Percentiles rank a stretch among this genome's conserved stretches.
Evolutionary conservation across 2,888 invertebrate species (phyloP).

Genomic region (Eupelmus urozonus): DNA sequence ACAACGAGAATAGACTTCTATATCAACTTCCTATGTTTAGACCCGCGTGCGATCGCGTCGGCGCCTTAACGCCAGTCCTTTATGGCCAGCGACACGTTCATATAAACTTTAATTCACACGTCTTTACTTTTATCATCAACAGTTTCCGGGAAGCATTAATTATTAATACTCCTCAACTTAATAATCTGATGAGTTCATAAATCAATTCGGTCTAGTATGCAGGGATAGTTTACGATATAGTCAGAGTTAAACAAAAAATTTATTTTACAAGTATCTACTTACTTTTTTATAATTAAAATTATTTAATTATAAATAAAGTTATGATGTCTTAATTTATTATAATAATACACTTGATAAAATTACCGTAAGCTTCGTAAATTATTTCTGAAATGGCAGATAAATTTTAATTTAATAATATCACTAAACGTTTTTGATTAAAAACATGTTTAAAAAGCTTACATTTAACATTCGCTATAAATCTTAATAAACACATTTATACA

Average conservation of each 20-base stretch:
- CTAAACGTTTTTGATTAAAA: too few relatives aligned
- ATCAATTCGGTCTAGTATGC: not conserved
- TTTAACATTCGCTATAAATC: too few relatives aligned
- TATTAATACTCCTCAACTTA: constrained; percentile 36
- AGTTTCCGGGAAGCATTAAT: constrained; percentile 53
- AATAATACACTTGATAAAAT: too few relatives aligned
- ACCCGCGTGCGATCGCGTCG: constrained; percentile 58
- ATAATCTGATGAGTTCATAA: not conserved
- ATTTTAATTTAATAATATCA: too few relatives aligned
- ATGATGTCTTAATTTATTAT: too few relatives aligned
- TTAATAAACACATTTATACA: too few relatives aligned
- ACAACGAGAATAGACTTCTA: constrained; percentile 73
- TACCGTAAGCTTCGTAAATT: too few relatives aligned
- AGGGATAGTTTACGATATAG: not conserved
- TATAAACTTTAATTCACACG: constrained; percentile 58
- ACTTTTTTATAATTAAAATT: too few relatives aligned
- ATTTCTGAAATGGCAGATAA: too few relatives aligned
- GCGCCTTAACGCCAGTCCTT: constrained; percentile 59
- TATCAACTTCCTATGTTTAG: constrained; percentile 75
- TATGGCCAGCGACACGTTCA: constrained; percentile 56
- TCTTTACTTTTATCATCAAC: constrained; percentile 56
- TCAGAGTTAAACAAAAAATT: not conserved
- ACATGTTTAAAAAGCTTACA: too few relatives aligned
- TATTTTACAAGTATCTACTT: too few relatives aligned
- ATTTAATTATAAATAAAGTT: too few relatives aligned